phyloP scores from a whole-genome alignment of 1,140 invertebrate genomes.

The Drosophila sulfurigaster region DNA sequence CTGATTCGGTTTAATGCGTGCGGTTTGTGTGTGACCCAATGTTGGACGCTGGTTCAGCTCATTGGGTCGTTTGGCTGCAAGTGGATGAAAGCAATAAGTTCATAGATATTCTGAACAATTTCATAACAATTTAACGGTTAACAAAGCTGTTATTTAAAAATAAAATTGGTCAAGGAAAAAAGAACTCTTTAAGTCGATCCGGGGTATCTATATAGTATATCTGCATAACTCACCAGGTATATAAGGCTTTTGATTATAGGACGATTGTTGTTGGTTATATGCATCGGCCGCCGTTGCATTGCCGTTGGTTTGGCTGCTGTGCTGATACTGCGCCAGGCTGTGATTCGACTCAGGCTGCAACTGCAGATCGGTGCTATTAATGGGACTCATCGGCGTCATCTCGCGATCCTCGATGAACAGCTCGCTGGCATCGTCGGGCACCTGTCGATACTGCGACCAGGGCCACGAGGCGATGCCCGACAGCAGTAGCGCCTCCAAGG shows the following conservation, averaged over 20 bases:
- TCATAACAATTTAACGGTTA: no score
- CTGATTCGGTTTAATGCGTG: conserved; percentile 83
- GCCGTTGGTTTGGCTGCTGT: conserved; percentile 75
- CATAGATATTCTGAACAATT: no score
- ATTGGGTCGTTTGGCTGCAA: conserved; percentile 84
- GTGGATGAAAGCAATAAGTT: no score
- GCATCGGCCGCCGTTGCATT: conserved; percentile 74
- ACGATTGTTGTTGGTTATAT: conserved; percentile 84
- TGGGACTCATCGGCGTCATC: conserved; percentile 85
- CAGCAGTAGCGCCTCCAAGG: conserved; percentile 85
- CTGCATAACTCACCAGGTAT: conserved; percentile 76
- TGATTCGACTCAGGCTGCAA: conserved; percentile 50
- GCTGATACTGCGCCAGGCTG: conserved; percentile 65
- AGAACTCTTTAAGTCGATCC: no score
- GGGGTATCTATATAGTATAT: neutral
- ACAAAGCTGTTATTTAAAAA: neutral
- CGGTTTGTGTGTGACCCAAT: conserved; percentile 84
- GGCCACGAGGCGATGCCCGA: conserved; percentile 85
- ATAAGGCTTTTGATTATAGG: conserved; percentile 85
- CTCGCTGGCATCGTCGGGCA: conserved; percentile 85
- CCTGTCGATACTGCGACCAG: conserved; percentile 85
- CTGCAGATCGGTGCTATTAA: conserved; percentile 81
- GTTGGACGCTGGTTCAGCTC: conserved; percentile 84
- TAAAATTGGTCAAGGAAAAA: neutral
- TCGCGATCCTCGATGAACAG: conserved; percentile 85